Percentiles rank a stretch among this genome's conserved stretches.
These are phyloP conservation scores for Amblyopsis rosae DNA, from an alignment of 2,113 vertebrate genomes.

Conservation along the genomic window DNA sequence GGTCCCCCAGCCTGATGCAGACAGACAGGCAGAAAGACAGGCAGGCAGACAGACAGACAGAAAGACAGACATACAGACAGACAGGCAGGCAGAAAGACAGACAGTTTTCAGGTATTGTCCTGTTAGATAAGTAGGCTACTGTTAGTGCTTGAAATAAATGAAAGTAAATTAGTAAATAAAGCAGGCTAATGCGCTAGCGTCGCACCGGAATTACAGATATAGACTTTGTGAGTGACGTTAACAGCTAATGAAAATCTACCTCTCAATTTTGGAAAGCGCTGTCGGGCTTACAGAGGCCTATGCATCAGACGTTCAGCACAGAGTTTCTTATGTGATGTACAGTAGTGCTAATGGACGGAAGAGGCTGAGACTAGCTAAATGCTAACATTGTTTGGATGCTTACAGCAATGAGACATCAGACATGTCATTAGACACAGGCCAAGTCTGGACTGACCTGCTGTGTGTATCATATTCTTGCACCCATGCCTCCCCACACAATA, in stretches of 20 bases:
- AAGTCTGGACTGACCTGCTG: conserved; percentile 1
- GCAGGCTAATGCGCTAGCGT: too few relatives aligned
- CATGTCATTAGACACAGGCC: neutral
- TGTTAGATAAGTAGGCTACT: too few relatives aligned
- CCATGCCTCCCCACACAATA: neutral
- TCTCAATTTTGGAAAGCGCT: too few relatives aligned
- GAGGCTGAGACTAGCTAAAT: conserved; percentile 5
- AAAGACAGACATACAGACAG: neutral
- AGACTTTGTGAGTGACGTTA: too few relatives aligned
- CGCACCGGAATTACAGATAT: too few relatives aligned
- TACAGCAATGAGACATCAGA: conserved; percentile 14
- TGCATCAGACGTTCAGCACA: too few relatives aligned
- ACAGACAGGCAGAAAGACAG: neutral
- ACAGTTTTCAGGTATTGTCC: neutral
- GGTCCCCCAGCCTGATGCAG: conserved; percentile 87
- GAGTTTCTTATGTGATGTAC: too few relatives aligned
- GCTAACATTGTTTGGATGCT: conserved; percentile 4
- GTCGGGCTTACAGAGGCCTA: too few relatives aligned
- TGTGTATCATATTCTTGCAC: neutral
- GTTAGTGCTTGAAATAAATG: too few relatives aligned
- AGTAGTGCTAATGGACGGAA: too few relatives aligned
- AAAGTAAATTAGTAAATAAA: too few relatives aligned
- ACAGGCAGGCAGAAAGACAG: neutral
- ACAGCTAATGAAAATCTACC: too few relatives aligned
- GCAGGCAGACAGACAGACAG: neutral